Evolutionary conservation across 2,888 invertebrate genomes (phyloP).

Genomic region (Thymelicus sylvestris): DNA sequence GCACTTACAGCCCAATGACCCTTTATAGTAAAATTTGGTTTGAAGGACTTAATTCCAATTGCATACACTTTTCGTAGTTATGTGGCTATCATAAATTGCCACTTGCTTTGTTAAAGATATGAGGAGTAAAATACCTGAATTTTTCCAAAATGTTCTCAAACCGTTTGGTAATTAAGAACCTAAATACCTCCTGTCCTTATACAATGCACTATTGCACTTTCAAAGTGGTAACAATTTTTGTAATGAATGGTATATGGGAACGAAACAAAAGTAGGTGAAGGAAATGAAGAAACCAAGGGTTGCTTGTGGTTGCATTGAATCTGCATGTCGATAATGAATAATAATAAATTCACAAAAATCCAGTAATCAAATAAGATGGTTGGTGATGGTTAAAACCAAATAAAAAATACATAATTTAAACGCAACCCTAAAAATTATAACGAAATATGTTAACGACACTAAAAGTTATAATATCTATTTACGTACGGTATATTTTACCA

Average conservation of each 20-base stretch:
- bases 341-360: conserved; percentile 3
- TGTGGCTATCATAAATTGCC: not conserved
- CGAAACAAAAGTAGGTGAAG: not conserved
- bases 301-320: conserved; percentile 9
- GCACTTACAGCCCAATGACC: too few relatives aligned
- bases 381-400: conserved; percentile 16
- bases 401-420: not conserved
- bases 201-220: too few relatives aligned
- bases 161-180: too few relatives aligned
- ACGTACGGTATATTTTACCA: conserved; percentile 13
- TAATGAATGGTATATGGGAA: not conserved
- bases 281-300: conserved; percentile 4
- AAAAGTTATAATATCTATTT: conserved; percentile 26
- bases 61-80: too few relatives aligned
- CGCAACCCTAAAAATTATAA: not conserved
- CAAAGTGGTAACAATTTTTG: too few relatives aligned
- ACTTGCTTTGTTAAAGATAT: not conserved
- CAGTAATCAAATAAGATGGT: not conserved
- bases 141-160: too few relatives aligned
- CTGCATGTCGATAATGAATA: conserved; percentile 16
- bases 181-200: too few relatives aligned
- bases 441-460: conserved; percentile 20
- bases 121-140: not conserved
- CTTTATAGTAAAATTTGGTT: too few relatives aligned
- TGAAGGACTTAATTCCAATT: too few relatives aligned